phyloP scores from a whole-genome alignment of 2,113 vertebrate species.

The Sylvietta virens region DNA sequence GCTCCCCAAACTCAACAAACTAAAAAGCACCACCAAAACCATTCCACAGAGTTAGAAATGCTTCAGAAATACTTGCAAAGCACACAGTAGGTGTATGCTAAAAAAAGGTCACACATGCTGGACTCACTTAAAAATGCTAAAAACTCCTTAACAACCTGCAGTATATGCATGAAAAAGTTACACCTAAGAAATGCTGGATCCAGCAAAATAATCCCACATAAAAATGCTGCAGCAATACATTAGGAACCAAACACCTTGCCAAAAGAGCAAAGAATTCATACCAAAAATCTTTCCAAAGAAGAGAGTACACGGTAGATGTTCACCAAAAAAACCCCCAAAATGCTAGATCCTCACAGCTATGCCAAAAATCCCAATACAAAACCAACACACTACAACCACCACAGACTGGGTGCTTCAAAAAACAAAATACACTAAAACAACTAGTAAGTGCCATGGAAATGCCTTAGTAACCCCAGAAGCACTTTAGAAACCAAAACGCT shows the following conservation, averaged over 20 bases:
- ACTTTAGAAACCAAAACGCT: not conserved
- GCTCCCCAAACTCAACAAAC: not conserved
- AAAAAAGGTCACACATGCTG: not conserved
- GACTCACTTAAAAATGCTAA: not conserved
- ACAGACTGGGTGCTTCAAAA: not conserved
- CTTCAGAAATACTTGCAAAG: not conserved
- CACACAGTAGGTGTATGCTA: rapidly evolving
- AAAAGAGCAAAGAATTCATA: not conserved
- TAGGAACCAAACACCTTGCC: not conserved
- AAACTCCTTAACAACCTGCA: not conserved
- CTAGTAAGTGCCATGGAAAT: not conserved
- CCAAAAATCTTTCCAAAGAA: not conserved
- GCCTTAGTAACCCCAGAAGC: not conserved
- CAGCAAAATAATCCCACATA: not conserved
- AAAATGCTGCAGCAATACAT: not conserved
- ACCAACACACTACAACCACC: not conserved
- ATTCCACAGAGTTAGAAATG: not conserved
- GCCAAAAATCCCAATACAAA: not conserved
- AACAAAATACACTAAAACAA: not conserved
- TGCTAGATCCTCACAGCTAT: not conserved
- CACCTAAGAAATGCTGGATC: not conserved
- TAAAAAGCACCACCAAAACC: not conserved
- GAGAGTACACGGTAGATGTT: not conserved
- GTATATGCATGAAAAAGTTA: not conserved
- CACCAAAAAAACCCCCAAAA: not conserved